Evolutionary conservation across 2,113 vertebrate genomes (phyloP), one percentile per base, ranked within the genome.

Genomic region (Pseudopodoces humilis): DNA sequence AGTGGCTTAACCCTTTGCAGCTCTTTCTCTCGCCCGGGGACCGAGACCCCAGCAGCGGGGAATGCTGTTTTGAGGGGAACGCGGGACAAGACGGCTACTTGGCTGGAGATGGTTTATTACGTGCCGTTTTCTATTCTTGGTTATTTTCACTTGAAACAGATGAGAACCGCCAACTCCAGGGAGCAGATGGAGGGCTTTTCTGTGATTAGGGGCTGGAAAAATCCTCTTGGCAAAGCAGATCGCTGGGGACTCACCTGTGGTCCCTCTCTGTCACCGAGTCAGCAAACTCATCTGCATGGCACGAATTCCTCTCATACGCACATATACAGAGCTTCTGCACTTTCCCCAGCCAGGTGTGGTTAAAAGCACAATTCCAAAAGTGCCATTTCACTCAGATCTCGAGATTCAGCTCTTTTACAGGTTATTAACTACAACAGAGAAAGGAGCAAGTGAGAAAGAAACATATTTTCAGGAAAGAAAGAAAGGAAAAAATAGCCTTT

Each of bases 1-100:
- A 68, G 76, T 52, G 59, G 59, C 37, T 98, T 98, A 98, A 98
- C 98, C 93, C 98, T 97, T 94, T 95, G 83, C 43, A 91, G 77
- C 65, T 96, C 72, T 59, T 62, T 43, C 62, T 52, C 25, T 64
- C 20, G 0, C 39, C 35, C 5, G 24, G 37, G 18, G 7, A 49
- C 72, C 3, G 11, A 60, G 65, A 55, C 30, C 35, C 55, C 69
- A 56, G 64, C 33, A 10, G 21, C 1, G 18, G 60, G 19, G 33
- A 62, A 25, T 23, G 8, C 47, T 44, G 39, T 3, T 10, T 43
- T 33, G 56, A 11, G 43, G n/a, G 24, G 50, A 63, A 28, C 0
- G 27, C 69, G 82, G 88, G 68, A 14, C 94, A 44, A 6, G 85
- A 19, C 47, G 18, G 83, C 76, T 79, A 75, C 82, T 90, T 27